These are phyloP conservation scores for Cranoglanis bouderius DNA, from an alignment of 2,113 vertebrate species.

Conservation along the genomic window DNA sequence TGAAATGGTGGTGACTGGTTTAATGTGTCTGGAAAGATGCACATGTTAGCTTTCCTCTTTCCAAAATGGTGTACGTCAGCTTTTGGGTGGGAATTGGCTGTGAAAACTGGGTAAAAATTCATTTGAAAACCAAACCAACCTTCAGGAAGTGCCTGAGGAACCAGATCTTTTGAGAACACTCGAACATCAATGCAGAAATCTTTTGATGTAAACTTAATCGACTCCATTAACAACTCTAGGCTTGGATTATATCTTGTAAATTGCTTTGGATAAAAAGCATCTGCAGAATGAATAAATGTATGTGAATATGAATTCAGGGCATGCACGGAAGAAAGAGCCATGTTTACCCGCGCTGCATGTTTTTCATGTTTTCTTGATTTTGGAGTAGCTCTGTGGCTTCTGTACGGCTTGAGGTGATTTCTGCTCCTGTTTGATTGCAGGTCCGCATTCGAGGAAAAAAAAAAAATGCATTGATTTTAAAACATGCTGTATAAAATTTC, in stretches of 20 bases:
- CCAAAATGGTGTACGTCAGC: background rate
- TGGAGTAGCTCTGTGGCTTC: background rate
- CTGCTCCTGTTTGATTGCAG: constrained; percentile 26
- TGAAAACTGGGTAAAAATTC: background rate
- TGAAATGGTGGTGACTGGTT: background rate
- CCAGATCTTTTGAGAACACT: background rate
- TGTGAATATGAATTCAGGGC: constrained; percentile 9
- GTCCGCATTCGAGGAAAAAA: background rate
- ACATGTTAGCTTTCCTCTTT: background rate
- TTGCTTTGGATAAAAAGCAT: constrained; percentile 8
- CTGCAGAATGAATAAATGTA: constrained; percentile 15
- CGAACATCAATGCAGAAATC: constrained; percentile 4
- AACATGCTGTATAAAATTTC: constrained; percentile 17
- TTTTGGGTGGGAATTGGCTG: background rate
- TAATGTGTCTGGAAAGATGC: background rate
- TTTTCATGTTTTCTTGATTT: constrained; percentile 1
- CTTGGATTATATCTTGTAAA: background rate
- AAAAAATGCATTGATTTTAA: constrained; percentile 20
- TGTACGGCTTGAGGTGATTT: constrained; percentile 5
- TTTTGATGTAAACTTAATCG: constrained; percentile 2
- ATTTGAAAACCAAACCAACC: background rate
- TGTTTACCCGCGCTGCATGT: background rate
- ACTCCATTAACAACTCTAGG: background rate
- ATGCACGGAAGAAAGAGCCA: background rate
- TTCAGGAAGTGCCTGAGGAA: background rate